Conservation (phyloP, 2,797 vertebrate genomes). For the Sebastes minor region DNA sequence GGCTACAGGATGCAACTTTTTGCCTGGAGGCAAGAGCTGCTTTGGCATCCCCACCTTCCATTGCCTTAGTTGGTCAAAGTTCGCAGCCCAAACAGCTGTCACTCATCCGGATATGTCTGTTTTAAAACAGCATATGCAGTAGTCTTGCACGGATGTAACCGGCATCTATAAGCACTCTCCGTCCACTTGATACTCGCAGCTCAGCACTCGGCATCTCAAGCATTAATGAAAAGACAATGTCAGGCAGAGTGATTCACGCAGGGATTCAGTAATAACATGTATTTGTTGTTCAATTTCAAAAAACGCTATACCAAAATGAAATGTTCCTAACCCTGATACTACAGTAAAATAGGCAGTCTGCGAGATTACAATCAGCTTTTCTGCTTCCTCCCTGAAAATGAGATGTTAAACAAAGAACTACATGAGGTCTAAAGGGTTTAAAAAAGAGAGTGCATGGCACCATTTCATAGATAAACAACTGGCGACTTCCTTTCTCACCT, state of each 20-base stretch:
- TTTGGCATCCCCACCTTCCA: background rate
- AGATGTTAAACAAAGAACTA: slow-evolving; percentile 24
- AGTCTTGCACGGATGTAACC: background rate
- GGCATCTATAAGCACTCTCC: background rate
- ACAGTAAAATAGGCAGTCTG: background rate
- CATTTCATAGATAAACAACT: slow-evolving; percentile 19
- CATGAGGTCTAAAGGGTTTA: background rate
- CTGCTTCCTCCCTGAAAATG: slow-evolving; percentile 10
- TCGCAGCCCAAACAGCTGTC: slow-evolving; percentile 6
- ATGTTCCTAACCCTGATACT: background rate
- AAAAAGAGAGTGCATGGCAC: background rate
- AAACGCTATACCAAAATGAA: background rate
- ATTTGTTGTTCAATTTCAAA: background rate
- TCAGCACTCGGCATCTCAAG: background rate
- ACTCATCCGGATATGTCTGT: slow-evolving; percentile 6
- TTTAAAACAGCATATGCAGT: background rate
- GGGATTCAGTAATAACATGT: background rate
- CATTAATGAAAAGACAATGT: background rate
- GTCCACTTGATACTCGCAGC: background rate
- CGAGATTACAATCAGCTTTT: slow-evolving; percentile 8
- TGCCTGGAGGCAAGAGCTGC: background rate
- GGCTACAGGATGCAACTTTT: slow-evolving; percentile 28
- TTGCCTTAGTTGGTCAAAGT: background rate
- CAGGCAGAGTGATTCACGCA: background rate
- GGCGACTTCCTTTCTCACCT: slow-evolving; percentile 7